Evolutionary conservation across 2,888 invertebrate species (phyloP), one percentile per base, ranked within the genome.

Genomic region (Agapetus fuscipes): DNA sequence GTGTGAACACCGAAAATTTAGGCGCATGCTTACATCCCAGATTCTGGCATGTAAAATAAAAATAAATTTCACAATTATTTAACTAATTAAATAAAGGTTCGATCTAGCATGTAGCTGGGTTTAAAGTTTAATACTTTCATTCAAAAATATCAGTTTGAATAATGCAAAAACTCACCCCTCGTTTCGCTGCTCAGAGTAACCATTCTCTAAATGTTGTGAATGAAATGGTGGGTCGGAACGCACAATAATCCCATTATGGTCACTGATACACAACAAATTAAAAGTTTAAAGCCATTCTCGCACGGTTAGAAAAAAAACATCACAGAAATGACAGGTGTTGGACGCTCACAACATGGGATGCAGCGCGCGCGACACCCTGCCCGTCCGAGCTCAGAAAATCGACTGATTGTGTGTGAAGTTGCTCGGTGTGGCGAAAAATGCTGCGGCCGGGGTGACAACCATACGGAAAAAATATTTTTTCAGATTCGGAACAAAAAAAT

Each of bases 121-220:
- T n/a, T n/a, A n/a, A n/a, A n/a, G n/a, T n/a, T n/a, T 9, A 20
- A 20, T 20, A 20, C 9, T 28, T 30, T 38, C 34, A 38, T 38
- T 42, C 26, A 34, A 25, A 34, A 37, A 30, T 42, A 29, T 25
- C 29, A 30, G n/a, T n/a, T n/a, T n/a, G n/a, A n/a, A n/a, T n/a
- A 30, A 38, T 16, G 17, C 20, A 34, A 34, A 31, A 34, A 41
- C 46, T 41, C 30, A 44, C 46, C 46, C 41, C 34, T 43, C 34
- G 39, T 35, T 24, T 35, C 43, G 28, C 26, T 38, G 39, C 26
- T 44, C n/a, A 44, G 37, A 11, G 46, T 41, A 17, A 46, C 46
- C 46, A 46, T 46, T 30, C 15, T 33, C 26, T 34, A 37, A 34
- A 13, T 35, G 26, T 17, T 35, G 31, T 43, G 25, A 43, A 40